Evolutionary conservation across 1,140 invertebrate genomes (phyloP), one percentile per base, ranked within the genome.

Genomic region (Neotoxoptera formosana): DNA sequence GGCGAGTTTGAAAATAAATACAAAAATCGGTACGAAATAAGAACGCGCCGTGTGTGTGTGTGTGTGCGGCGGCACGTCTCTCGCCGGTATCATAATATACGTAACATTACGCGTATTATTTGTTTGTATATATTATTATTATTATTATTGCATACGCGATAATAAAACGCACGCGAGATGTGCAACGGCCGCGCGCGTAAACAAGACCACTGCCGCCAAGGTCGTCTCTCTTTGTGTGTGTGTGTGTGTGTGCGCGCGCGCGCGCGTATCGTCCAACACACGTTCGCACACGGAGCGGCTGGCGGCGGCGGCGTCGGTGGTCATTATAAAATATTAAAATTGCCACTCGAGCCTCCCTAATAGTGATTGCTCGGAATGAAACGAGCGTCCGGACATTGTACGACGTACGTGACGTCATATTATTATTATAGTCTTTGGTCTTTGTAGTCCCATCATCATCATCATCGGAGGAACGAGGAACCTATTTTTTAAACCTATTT

Each of bases 141-240:
- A 23, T 25, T 53, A 53, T 23, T 30, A 21, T 36, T 41, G 21
- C 23, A 47, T 51, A 17, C 17, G 25, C 23, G 45, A 88, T 6
- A 8, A 90, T 90, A 67, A 90, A 89, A 89, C 48, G 51, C 48
- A 41, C 51, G 36, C 89, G 89, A 67, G 56, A 90, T 67, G 89
- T 45, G 53, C 88, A 90, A 90, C 89, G 53, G 53, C 88, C 36
- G 53, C 41, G 53, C 41, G 41, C 53, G 53, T 45, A 90, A 90
- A 90, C 89, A 67, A 45, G 53, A 90, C 36, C 88, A 36, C 34
- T 45, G 87, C n/a, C 88, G 88, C 56, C 88, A 90, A 90, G 89
- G 89, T 67, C 89, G 89, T 67, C 53, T 53, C 51, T 36, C 21
- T 76, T 76, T 76, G 60, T 76, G n/a, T 30, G 41, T 4, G 41